A percentile compares a stretch with the other conserved stretches of the same genome.
Evolutionary conservation across 2,888 invertebrate species (phyloP).

Genomic region (Gerris lacustris): DNA sequence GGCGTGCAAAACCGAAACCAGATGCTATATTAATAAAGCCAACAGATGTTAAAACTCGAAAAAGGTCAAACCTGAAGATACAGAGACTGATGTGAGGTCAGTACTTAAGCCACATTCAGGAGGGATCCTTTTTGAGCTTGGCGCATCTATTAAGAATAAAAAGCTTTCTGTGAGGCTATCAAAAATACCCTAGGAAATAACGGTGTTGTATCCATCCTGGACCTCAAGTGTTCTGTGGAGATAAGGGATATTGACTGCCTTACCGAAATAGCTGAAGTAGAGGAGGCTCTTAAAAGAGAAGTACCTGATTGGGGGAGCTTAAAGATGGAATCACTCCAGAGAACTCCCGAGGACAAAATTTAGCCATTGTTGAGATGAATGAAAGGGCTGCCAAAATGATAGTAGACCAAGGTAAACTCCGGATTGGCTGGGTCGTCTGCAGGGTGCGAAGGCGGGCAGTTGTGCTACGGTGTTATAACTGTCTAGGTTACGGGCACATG

Average conservation of each 20-base stretch:
- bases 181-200: not conserved
- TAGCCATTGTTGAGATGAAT: slow-evolving; percentile 4
- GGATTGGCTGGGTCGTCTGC: not conserved
- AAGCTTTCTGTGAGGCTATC: not conserved
- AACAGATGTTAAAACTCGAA: not conserved
- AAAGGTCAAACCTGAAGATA: not conserved
- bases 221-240: not conserved
- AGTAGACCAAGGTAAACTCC: not conserved
- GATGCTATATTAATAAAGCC: not conserved
- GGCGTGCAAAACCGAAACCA: too few species aligned
- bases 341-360: not conserved
- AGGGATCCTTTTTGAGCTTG: not conserved
- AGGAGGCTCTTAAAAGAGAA: not conserved
- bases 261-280: not conserved
- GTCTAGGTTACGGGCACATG: slow-evolving; percentile 17
- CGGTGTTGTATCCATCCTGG: not conserved
- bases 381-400: not conserved
- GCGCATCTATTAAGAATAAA: not conserved
- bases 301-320: not conserved
- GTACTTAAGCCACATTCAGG: not conserved
- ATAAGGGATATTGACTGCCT: not conserved
- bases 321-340: not conserved
- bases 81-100: not conserved
- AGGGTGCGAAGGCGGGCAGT: slow-evolving; percentile 11
- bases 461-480: slow-evolving; percentile 18